Base-by-base conservation (phyloP, 2,888 invertebrate species). In the Thecocarcelia acutangulata region DNA sequence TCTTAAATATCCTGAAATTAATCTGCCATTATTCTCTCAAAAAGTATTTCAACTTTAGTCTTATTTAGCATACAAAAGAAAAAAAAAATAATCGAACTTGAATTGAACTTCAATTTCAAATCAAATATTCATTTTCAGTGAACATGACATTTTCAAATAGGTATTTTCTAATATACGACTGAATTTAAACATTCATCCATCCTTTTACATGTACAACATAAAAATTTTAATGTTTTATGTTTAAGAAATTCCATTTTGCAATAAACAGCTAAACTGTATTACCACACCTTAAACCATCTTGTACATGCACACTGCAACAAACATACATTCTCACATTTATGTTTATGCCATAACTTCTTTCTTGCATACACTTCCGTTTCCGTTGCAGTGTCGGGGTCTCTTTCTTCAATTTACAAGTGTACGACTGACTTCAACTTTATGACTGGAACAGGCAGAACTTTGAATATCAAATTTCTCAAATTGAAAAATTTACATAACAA, bases 281-380 rank as follows among this genome's bases (percentile, higher is more conserved):
- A 61, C 59, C 66, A 68, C 75, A 79, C 75, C 79, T 78, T 83
- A 40, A 19, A 19, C 46, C 33, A 63, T 68, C 33, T 52, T 48
- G 4, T 40, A 19, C 13, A 40, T 59, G 13, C 8, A 13, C 28
- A n/a, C 28, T 11, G 3, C 6, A 0, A 24, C 24, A 15, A 3
- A 44, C 42, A 46, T 54, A 40, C 54, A 50, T 52, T 28, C 54
- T 44, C 11, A 42, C 68, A 42, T 56, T 64, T 74, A 59, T 59
- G 81, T 76, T 77, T 74, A 64, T 68, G 73, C 19, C 63, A 70
- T 75, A 70, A 75, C 46, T 75, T 75, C 40, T 73, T 63, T 40
- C 72, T 79, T 72, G 44, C 68, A 77, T 77, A 73, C 73, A 74
- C 68, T 73, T 81, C 77, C 73, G 77, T 63, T 81, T 79, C 83